Evolutionary conservation across 1,140 invertebrate genomes (phyloP), one percentile per base, ranked within the genome.

Genomic region (Heliconius himera): DNA sequence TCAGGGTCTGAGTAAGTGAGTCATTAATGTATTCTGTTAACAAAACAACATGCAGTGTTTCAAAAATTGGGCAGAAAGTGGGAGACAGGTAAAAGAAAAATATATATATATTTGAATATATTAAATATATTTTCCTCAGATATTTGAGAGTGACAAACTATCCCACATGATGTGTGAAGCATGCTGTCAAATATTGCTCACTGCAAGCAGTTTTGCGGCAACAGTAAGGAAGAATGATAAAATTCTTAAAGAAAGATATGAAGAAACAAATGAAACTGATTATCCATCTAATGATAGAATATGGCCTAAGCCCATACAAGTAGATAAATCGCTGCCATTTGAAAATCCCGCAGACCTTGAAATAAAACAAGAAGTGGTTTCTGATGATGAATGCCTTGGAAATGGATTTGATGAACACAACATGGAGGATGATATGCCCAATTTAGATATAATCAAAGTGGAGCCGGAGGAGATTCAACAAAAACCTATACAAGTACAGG

Each of bases 301-400:
- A 36, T 94, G 91, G 92, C 92, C 92, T 9, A 89, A 90, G 83
- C 92, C 91, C 1, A 94, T 94, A 74, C 86, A 91, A 80, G 77
- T 93, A 1, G 86, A 90, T 33, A 90, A 86, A 76, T 89, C 87
- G 78, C 36, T 92, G 8, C 84, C 87, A 29, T 85, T 81, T 66
- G 83, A 84, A 49, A 83, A 81, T 77, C 8, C 84, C 51, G 76
- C 80, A 29, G 76, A 89, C 41, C 76, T 92, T 33, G 88, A 92
- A 70, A 86, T 93, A 2, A 94, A 94, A 76, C 82, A 92, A 80
- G 92, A 94, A 81, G 78, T 89, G 0, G 11, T 89, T n/a, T 90
- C 90, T 1, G 92, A 94, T 80, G 87, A 89, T 26, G 91, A 91
- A 54, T 78, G 78, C 76, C 70, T 51, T 26, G 66, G 16, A 18